Conservation (phyloP, 92 coral and sea anemone species). For the Palythoa caribaeorum region DNA sequence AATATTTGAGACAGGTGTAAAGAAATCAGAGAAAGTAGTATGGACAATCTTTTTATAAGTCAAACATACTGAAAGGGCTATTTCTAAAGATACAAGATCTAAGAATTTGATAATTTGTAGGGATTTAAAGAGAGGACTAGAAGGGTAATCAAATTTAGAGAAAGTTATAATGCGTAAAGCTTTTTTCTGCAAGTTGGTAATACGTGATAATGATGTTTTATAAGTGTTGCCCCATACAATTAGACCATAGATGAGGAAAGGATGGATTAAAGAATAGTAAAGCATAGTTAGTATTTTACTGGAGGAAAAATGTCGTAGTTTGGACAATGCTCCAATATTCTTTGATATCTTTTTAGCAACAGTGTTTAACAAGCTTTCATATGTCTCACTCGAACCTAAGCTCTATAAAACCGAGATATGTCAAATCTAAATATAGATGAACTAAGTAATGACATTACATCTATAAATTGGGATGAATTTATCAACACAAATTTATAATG, state of each 20-base stretch:
- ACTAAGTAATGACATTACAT: conserved; percentile 23
- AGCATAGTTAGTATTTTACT: background rate
- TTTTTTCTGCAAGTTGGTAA: background rate
- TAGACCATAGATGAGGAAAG: background rate
- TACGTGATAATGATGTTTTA: background rate
- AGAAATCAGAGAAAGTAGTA: too few species aligned
- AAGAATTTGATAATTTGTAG: too few species aligned
- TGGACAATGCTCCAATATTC: background rate
- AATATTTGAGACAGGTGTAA: too few species aligned
- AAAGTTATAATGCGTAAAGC: background rate
- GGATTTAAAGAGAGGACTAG: too few species aligned
- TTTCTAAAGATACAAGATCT: too few species aligned
- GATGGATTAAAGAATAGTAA: background rate
- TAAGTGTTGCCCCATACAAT: too few species aligned
- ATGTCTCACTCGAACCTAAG: background rate
- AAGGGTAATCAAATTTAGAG: too few species aligned
- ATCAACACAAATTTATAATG: background rate
- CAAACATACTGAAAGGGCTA: too few species aligned
- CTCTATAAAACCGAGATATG: background rate
- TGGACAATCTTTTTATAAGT: too few species aligned
- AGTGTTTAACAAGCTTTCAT: conserved; percentile 2
- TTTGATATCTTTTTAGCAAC: conserved; percentile 9
- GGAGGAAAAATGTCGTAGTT: background rate
- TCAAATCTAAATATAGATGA: conserved; percentile 20
- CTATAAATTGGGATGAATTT: conserved; percentile 15